A percentile compares a stretch with the other conserved stretches of the same genome.
Conservation (phyloP, 2,797 vertebrate species). For the Pseudomugil tenellus region DNA sequence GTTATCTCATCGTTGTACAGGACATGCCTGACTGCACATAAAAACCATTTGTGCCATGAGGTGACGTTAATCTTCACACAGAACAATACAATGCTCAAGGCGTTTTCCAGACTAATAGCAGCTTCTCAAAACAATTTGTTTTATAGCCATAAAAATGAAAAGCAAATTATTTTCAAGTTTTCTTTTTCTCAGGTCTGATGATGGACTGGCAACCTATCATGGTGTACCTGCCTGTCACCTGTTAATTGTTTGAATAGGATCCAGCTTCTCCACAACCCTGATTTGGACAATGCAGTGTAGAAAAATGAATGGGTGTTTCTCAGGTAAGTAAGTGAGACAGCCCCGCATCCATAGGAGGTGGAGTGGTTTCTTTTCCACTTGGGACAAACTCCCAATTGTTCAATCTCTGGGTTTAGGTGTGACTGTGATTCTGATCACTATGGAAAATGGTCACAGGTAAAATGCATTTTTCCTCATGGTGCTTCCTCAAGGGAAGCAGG, state of each 20-base stretch:
- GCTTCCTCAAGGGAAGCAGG: conserved; percentile 3
- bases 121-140: conserved; percentile 1
- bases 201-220: too few relatives aligned
- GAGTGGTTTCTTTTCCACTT: conserved; percentile 6
- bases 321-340: conserved; percentile 14
- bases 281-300: too few relatives aligned
- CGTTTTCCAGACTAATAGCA: not conserved
- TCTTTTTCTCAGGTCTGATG: conserved; percentile 2
- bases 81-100: not conserved
- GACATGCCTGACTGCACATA: conserved; percentile 6
- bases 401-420: conserved; percentile 5
- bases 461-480: conserved; percentile 2
- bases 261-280: too few relatives aligned
- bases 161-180: not conserved
- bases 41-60: not conserved
- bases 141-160: not conserved
- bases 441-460: conserved; percentile 2
- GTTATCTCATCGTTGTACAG: not conserved
- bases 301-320: not conserved
- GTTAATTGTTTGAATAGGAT: too few relatives aligned
- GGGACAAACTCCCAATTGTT: not conserved
- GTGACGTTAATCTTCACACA: not conserved
- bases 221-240: too few relatives aligned
- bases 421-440: conserved; percentile 8
- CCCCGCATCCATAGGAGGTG: not conserved